Base-by-base conservation (phyloP, 2,888 invertebrate species). In the Clostera curtula region DNA sequence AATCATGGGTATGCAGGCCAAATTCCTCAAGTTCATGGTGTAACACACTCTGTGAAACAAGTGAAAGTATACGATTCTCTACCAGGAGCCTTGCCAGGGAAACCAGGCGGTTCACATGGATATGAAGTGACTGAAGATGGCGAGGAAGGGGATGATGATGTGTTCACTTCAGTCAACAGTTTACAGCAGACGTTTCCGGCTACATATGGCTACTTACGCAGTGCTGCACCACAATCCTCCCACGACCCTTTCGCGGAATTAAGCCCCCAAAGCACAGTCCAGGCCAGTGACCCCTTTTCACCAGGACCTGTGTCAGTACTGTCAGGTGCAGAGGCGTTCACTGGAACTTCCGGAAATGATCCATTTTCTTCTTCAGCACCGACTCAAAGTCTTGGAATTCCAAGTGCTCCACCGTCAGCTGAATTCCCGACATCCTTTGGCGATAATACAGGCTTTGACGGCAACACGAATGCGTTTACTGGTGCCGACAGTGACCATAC, bases 91-190 rank as follows among this genome's bases (percentile, higher is more conserved):
- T 21, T 76, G 17, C 71, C 71, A 0, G n/a, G n/a, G n/a, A 51
- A 36, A 5, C 36, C 45, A 2, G 53, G 49, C 2, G 46, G 35
- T 0, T 36, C 44, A 1, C 50, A 60, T 12, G 77, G 80, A 1
- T 84, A 85, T 33, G 62, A 82, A 51, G 85, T 84, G 1, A 83
- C 74, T 1, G 84, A 84, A 40, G 58, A 76, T 18, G 73, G 62
- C 0, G 71, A 67, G 3, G 73, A 75, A 2, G 69, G 59, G 0
- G 75, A 76, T 1, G 77, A 82, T 2, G 71, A 73, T 21, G 56
- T 61, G 0, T 77, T 75, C 19, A 64, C 71, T 9, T 51, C 71
- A 4, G 50, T 80, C 1, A 72, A 74, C 27, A 59, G 61, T 6
- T 34, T 76, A 13, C 71, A 73, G 12, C 67, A 74, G 29, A 42